Base-by-base conservation (phyloP, 2,113 vertebrate genomes). In the Platanista minor region DNA sequence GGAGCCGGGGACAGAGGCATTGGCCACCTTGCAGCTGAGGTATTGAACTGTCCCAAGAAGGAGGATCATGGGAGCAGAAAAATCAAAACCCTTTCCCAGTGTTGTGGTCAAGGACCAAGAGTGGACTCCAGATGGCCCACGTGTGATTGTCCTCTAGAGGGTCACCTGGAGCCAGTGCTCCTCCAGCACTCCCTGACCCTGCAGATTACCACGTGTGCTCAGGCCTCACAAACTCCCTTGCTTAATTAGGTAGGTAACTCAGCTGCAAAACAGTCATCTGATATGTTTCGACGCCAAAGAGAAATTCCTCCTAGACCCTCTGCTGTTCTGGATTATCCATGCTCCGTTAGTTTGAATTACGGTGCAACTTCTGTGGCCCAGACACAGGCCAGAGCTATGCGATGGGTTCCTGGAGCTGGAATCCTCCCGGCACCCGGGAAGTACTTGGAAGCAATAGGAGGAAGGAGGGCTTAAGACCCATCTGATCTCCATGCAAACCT, bases 191-290 rank as follows among this genome's bases (percentile, higher is more conserved):
- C 25, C 31, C 49, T 72, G 52, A 69, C 74, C 81, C 97, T 59
- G 8, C 33, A 33, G 84, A 88, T 96, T 88, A 93, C 83, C 91
- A 41, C 18, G 12, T 61, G 71, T 49, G 10, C 93, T 83, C 52
- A 64, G 91, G 72, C 85, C 91, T 95, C 78, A 39, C 41, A 84
- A 64, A 81, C 74, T 90, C 82, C n/a, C 62, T 96, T 69, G 49
- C 97, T 97, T 97, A 95, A 96, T 97, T 96, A 96, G 95, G 95
- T 91, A 86, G 94, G 87, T 78, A 97, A 92, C 46, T 96, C 36
- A 5, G 82, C 94, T 83, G 72, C 96, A 91, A 9, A 97, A 64
- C 25, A 95, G 97, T 97, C 97, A 97, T 95, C 98, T 97, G 97
- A 98, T 95, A 84, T 1, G n/a, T 96, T 84, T 86, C 29, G 2